Conservation (phyloP, 1,140 invertebrate genomes). For the Calosoma granatense region DNA sequence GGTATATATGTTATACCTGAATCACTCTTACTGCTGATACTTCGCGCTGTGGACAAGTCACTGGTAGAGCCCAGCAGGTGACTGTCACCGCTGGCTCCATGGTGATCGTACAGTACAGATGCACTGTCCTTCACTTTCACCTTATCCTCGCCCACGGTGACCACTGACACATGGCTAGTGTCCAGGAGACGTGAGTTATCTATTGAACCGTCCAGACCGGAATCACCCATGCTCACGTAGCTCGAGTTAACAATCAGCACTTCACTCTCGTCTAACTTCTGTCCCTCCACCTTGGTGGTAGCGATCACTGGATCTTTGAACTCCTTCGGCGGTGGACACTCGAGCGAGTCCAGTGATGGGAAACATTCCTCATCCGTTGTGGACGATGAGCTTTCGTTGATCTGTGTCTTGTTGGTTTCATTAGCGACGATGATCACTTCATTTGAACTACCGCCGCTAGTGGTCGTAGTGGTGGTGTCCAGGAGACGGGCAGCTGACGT, state of each 20-base stretch:
- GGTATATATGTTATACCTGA: too few relatives aligned
- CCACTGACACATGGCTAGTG: conserved; percentile 81
- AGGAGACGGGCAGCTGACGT: conserved; percentile 19
- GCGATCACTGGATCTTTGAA: conserved; percentile 30
- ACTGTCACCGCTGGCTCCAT: conserved; percentile 24
- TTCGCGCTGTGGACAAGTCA: conserved; percentile 30
- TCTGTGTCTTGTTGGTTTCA: conserved; percentile 57
- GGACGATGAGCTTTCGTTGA: conserved; percentile 47
- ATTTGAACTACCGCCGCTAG: conserved; percentile 31
- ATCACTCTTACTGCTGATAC: conserved; percentile 28
- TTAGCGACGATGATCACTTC: conserved; percentile 72
- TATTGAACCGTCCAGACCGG: conserved; percentile 42
- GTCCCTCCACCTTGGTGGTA: conserved; percentile 35
- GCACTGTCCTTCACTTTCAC: conserved; percentile 59
- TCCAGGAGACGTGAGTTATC: conserved; percentile 27
- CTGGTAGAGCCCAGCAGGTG: conserved; percentile 31
- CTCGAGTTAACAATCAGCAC: conserved; percentile 63
- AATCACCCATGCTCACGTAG: conserved; percentile 40
- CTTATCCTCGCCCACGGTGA: conserved; percentile 72
- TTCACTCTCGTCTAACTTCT: conserved; percentile 71
- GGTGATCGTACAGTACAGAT: conserved; percentile 35
- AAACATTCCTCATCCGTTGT: conserved; percentile 55
- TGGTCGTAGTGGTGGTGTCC: conserved; percentile 30
- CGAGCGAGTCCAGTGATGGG: conserved; percentile 60
- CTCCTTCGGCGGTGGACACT: conserved; percentile 46